phyloP scores from a whole-genome alignment of 2,797 vertebrate species.

The Fringilla coelebs region DNA sequence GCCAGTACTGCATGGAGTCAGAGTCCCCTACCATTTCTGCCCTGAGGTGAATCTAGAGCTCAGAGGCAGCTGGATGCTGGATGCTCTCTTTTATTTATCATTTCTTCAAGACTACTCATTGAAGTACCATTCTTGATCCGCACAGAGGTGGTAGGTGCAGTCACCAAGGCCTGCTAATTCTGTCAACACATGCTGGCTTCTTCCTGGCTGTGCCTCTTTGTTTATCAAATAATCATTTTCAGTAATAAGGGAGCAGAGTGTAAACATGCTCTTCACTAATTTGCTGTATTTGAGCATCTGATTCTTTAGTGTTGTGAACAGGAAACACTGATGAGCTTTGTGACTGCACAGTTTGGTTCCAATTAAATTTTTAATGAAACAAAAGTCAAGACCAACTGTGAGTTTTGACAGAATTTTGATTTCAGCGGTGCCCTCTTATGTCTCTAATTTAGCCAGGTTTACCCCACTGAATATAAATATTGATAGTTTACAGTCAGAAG shows the following conservation, averaged over 20 bases:
- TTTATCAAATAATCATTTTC: conserved; percentile 72
- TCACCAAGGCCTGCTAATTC: conserved; percentile 25
- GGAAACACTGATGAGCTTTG: conserved; percentile 58
- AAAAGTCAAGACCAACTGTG: conserved; percentile 54
- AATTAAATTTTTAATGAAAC: conserved; percentile 71
- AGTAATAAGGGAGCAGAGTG: conserved; percentile 49
- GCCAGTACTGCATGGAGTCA: background rate
- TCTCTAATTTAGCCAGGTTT: conserved; percentile 37
- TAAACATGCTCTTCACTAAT: conserved; percentile 73
- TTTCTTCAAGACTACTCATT: background rate
- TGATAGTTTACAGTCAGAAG: background rate
- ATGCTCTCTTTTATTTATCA: background rate
- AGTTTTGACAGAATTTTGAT: conserved; percentile 33
- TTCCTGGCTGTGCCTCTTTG: conserved; percentile 23
- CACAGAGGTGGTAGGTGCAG: background rate
- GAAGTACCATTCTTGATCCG: background rate
- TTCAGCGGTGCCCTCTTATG: conserved; percentile 1
- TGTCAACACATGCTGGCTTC: conserved; percentile 15
- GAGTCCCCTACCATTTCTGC: background rate
- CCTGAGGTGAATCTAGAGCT: background rate
- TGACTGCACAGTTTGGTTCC: conserved; percentile 62
- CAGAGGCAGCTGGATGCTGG: background rate
- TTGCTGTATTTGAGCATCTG: conserved; percentile 62
- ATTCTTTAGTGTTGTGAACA: conserved; percentile 46
- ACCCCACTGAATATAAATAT: background rate